Base-by-base conservation (phyloP, 2,888 invertebrate species). In the Brenthis hecate region DNA sequence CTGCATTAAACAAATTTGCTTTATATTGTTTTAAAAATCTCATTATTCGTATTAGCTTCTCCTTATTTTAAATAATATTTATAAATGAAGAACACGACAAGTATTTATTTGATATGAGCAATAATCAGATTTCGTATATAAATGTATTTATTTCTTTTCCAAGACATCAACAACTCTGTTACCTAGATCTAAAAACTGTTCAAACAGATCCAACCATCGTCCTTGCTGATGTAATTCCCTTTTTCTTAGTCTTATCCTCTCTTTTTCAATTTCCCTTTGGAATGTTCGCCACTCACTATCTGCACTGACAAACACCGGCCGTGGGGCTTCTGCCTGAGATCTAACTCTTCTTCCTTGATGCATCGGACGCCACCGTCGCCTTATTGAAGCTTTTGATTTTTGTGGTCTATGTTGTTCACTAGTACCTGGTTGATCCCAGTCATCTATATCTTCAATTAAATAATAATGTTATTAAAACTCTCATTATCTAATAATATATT, bases 121-220 rank as follows among this genome's bases (percentile, higher is more conserved):
- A 51, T 16, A 53, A 53, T 16, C 51, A 53, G 5, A 16, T 53
- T n/a, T 8, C 11, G 6, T n/a, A 53, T 16, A 53, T 53, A 16
- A 16, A 53, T 43, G 13, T 11, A 53, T 54, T 51, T 62, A 62
- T 62, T 62, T 62, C 53, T 62, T 62, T 62, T 62, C 62, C 36
- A 62, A 16, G 6, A 62, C 62, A 62, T 62, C 62, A 8, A 62
- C 62, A 54, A 62, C 62, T 36, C 62, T 51, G 43, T 62, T 62
- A n/a, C 62, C 62, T 43, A 62, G 53, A 54, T 62, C 62, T 62
- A 62, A 62, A 23, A 62, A 54, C 19, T 62, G 62, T 36, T 62
- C 62, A 54, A 62, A 53, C 36, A 62, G 36, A 62, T 62, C 62
- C 43, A 62, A 54, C 62, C 62, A 62, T 54, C 62, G 32, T 16